These are phyloP conservation scores for Pseudochirops corinnae DNA, from an alignment of 2,797 vertebrate species.

Conservation along the genomic window DNA sequence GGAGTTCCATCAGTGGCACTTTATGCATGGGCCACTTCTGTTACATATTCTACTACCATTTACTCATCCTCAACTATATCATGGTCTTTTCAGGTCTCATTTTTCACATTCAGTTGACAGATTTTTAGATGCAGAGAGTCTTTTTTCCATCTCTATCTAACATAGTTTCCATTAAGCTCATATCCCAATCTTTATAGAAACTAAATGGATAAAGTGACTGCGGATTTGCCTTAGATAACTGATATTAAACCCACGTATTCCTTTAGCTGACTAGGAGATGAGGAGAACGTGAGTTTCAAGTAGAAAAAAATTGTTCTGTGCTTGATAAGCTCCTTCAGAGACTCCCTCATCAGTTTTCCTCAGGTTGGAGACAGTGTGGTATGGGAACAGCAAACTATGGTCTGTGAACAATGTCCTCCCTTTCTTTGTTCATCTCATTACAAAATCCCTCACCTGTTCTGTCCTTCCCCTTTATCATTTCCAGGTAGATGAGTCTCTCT, in stretches of 20 bases:
- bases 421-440: not conserved
- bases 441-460: not conserved
- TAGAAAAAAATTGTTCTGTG: not conserved
- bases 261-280: not conserved
- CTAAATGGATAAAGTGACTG: not conserved
- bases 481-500: not conserved
- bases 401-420: not conserved
- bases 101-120: not conserved
- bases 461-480: not conserved
- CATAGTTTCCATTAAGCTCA: not conserved
- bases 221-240: not conserved
- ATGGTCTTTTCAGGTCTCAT: not conserved
- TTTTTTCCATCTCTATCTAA: not conserved
- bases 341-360: not conserved
- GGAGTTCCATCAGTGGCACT: not conserved
- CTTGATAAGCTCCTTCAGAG: not conserved
- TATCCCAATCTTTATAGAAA: not conserved
- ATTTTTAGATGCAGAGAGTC: not conserved
- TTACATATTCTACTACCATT: not conserved
- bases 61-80: not conserved
- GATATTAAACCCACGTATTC: not conserved
- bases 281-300: not conserved
- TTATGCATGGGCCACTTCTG: not conserved
- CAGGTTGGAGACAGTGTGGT: not conserved
- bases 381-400: not conserved